phyloP scores from a whole-genome alignment of 2,797 vertebrate genomes.

The Intellagama lesueurii region DNA sequence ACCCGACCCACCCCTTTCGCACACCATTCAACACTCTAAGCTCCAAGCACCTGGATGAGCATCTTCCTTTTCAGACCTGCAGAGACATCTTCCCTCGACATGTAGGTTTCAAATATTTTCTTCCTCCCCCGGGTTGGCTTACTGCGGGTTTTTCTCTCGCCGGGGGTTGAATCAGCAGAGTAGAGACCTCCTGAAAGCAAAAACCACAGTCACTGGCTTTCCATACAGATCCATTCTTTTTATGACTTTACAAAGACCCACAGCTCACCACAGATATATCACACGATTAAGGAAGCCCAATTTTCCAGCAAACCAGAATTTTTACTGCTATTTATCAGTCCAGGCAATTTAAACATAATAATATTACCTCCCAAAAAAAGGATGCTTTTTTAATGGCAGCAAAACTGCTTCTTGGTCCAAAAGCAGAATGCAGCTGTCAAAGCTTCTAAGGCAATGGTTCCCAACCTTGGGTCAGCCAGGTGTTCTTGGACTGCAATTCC shows the following conservation, averaged over 20 bases:
- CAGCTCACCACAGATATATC: not conserved
- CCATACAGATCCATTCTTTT: not conserved
- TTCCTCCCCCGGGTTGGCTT: slow-evolving; percentile 81
- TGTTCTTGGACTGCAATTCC: no score
- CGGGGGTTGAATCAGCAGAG: slow-evolving; percentile 69
- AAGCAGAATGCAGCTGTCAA: no score
- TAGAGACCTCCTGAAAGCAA: slow-evolving; percentile 74
- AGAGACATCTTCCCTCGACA: slow-evolving; percentile 88
- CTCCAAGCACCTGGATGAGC: slow-evolving; percentile 87
- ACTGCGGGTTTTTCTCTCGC: slow-evolving; percentile 81
- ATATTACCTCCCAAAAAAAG: no score
- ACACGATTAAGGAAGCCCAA: not conserved
- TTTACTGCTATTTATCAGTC: not conserved
- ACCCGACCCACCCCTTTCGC: not conserved
- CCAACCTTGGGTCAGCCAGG: no score
- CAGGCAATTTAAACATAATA: not conserved
- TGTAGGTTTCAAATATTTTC: slow-evolving; percentile 92
- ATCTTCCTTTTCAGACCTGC: slow-evolving; percentile 91
- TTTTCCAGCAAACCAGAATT: no score
- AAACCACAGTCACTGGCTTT: not conserved
- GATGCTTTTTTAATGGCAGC: no score
- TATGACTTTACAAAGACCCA: not conserved
- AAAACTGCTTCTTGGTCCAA: no score
- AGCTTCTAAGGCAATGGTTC: no score
- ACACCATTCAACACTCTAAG: not conserved